Conservation (phyloP, 2,113 vertebrate genomes). For the Pomatostomus ruficeps region DNA sequence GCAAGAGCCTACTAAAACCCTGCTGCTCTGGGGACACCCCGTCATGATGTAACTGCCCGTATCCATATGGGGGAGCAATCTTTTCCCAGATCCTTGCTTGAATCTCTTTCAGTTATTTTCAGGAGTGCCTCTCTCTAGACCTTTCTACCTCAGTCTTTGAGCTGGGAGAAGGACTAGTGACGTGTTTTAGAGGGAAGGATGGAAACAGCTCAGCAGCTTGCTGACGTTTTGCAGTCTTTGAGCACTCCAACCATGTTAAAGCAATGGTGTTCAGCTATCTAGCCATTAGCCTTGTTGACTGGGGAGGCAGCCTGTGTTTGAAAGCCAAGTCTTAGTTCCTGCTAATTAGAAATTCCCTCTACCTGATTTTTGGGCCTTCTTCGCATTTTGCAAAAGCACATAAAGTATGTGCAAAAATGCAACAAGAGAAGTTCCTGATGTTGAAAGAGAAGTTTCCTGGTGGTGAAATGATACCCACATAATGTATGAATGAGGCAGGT, state of each 20-base stretch:
- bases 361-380: not conserved
- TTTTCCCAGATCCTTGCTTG: not conserved
- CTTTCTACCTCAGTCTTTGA: not conserved
- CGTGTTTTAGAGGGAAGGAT: not conserved
- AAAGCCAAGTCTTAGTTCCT: not conserved
- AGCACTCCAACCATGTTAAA: not conserved
- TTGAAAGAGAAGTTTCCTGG: not conserved
- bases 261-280: not conserved
- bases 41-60: not conserved
- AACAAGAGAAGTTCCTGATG: not conserved
- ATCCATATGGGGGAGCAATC: not conserved
- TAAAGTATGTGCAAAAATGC: not conserved
- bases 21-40: not conserved
- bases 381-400: not conserved
- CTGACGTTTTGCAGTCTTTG: fast-evolving
- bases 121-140: not conserved
- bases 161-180: not conserved
- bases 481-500: not conserved
- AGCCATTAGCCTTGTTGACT: not conserved
- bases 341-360: not conserved
- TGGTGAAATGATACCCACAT: not conserved
- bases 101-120: not conserved
- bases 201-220: not conserved
- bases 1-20: not conserved
- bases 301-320: not conserved